A percentile compares a stretch with the other conserved stretches of the same genome.
phyloP scores from a whole-genome alignment of 2,888 invertebrate genomes.

The Yponomeuta plumbellus region DNA sequence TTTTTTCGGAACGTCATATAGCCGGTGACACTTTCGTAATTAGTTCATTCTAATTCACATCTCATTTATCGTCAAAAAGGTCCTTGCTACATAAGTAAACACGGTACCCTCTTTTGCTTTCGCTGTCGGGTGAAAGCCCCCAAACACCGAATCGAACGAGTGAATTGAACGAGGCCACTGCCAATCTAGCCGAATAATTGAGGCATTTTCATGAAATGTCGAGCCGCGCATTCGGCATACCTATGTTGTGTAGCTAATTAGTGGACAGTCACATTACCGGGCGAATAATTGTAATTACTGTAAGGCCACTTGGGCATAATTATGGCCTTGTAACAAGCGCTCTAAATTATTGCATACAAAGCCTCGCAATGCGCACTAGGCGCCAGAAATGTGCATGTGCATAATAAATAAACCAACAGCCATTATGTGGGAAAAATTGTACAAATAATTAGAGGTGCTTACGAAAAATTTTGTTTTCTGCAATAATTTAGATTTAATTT shows the following conservation, averaged over 20 bases:
- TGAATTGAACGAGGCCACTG: too few species aligned
- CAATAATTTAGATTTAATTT: too few species aligned
- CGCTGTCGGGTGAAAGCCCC: too few species aligned
- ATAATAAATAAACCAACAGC: not conserved
- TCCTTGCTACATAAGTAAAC: too few species aligned
- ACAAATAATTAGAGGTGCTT: too few species aligned
- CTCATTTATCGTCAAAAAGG: too few species aligned
- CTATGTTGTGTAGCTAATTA: not conserved
- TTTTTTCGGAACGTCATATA: too few species aligned
- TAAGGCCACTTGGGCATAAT: not conserved
- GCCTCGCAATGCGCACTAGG: not conserved
- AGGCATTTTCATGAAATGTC: not conserved
- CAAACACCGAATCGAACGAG: too few species aligned
- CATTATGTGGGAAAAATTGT: not conserved
- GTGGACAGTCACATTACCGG: not conserved
- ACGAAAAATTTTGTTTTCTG: too few species aligned
- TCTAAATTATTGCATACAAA: not conserved
- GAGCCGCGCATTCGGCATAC: not conserved
- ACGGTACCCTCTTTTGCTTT: too few species aligned
- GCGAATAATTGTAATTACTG: not conserved
- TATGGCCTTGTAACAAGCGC: not conserved
- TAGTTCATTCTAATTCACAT: too few species aligned
- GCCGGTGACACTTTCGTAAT: too few species aligned
- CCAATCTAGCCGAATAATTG: constrained; percentile 1
- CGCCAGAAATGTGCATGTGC: not conserved